Percentiles rank a stretch among this genome's conserved stretches.
Evolutionary conservation across 64 coral and sea anemone genomes (phyloP).

Genomic region (Pocillopora damicornis): DNA sequence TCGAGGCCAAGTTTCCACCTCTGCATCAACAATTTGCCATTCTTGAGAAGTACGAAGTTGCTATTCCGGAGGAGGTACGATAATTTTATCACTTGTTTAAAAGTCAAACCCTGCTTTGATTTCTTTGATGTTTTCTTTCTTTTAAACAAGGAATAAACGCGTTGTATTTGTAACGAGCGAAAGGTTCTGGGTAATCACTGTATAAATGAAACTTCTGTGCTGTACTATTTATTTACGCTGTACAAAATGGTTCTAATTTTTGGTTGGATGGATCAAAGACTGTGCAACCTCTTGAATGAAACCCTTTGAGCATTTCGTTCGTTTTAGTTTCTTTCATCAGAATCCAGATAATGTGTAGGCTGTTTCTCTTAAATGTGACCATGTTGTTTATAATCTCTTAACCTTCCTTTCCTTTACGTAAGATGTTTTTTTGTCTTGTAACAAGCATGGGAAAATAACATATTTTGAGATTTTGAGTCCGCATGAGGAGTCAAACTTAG

Average conservation of each 20-base stretch:
- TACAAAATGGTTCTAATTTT: not conserved
- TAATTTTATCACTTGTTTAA: not conserved
- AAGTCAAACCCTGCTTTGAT: not conserved
- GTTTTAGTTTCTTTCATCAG: not conserved
- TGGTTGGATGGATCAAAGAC: not conserved
- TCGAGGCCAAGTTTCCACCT: conserved; percentile 96
- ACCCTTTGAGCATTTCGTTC: not conserved
- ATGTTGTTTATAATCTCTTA: too few relatives aligned
- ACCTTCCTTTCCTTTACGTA: too few relatives aligned
- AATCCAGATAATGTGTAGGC: too few relatives aligned
- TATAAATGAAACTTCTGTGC: not conserved
- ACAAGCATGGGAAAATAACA: too few relatives aligned
- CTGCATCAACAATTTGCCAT: conserved; percentile 95
- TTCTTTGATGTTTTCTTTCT: not conserved
- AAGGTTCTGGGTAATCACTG: not conserved
- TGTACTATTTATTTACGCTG: not conserved
- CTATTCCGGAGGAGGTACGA: conserved; percentile 91
- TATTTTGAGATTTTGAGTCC: too few relatives aligned
- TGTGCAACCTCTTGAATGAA: not conserved
- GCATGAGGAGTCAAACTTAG: too few relatives aligned
- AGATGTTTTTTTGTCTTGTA: too few relatives aligned
- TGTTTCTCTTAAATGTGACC: too few relatives aligned
- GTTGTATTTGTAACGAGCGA: not conserved
- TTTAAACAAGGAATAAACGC: too few relatives aligned
- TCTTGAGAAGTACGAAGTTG: conserved; percentile 98